Conservation (phyloP, 2,888 invertebrate species). For the Lacanobia wlatinum region DNA sequence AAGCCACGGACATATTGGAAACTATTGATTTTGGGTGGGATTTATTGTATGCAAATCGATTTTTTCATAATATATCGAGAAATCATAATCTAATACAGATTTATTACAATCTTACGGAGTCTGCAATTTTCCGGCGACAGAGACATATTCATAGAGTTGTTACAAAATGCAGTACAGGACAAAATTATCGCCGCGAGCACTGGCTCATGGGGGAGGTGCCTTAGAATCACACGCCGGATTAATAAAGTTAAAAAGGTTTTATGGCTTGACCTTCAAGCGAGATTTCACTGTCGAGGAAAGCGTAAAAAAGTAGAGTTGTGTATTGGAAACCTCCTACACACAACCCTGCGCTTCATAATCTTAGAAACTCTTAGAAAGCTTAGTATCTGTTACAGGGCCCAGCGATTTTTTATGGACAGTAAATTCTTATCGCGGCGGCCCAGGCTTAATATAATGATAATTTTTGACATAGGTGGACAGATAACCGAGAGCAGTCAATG, state of each 20-base stretch:
- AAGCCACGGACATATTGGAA: too few relatives aligned
- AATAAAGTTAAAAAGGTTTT: constrained; percentile 35
- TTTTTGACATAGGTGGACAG: constrained; percentile 52
- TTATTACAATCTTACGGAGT: too few relatives aligned
- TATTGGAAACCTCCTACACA: background rate
- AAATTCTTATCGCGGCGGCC: constrained; percentile 60
- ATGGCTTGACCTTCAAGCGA: constrained; percentile 14
- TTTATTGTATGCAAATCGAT: too few relatives aligned
- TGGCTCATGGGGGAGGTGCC: background rate
- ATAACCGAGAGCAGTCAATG: constrained; percentile 35
- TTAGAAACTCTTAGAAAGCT: constrained; percentile 36
- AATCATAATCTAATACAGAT: too few relatives aligned
- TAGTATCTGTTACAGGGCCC: constrained; percentile 55
- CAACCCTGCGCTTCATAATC: constrained; percentile 28
- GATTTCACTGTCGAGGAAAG: constrained; percentile 1
- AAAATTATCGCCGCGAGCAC: background rate
- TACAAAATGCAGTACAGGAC: background rate
- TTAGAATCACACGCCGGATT: constrained; percentile 4
- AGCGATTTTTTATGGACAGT: constrained; percentile 60
- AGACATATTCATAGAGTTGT: background rate
- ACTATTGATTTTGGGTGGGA: too few relatives aligned
- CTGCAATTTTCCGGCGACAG: too few relatives aligned
- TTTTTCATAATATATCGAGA: too few relatives aligned
- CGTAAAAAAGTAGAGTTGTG: too few relatives aligned
- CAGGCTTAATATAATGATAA: constrained; percentile 56